Evolutionary conservation across 2,888 invertebrate species (phyloP), one percentile per base, ranked within the genome.

Genomic region (Catonia carolina): DNA sequence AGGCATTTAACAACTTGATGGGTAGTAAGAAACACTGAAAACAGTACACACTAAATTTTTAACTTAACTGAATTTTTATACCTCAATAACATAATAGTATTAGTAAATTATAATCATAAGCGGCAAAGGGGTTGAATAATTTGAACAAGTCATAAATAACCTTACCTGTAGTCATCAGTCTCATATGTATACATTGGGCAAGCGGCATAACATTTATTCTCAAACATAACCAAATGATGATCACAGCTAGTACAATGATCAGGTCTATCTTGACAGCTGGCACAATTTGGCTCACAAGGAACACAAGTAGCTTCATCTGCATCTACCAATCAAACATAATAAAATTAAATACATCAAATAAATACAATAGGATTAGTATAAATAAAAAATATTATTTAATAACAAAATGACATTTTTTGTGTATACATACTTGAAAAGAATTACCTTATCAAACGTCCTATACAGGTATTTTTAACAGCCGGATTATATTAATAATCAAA

Each of bases 191-290:
- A 82, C 14, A 81, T 70, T 0, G 92, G 92, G 73, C 93, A 93
- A 0, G 88, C 82, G 5, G 91, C 86, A 65, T 88, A 78, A 72
- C 93, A 93, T 66, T 84, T 84, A 67, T 85, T 86, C 62, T 85
- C 84, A 69, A 86, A 84, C 68, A 92, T 81, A 50, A 92, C 84
- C 61, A 93, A 76, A 69, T 92, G 89, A 72, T 90, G 90, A 67
- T 91, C 90, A 71, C 93, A 93, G 64, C 87, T 89, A 37, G 86
- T 88, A 69, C 93, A 93, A 62, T 83, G 82, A 66, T 89, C 86
- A 3, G 89, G 85, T 62, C 85, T 79, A 64, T 89, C 87, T 64
- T 87, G 86, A 68, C 92, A 92, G 58, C 87, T 87, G 22, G 85
- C 86, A 69, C 93, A 91, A 69, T 91, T 89, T 7, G 89, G 83